These are phyloP conservation scores for Ploceus nigricollis DNA, from an alignment of 2,113 vertebrate species.

Conservation along the genomic window DNA sequence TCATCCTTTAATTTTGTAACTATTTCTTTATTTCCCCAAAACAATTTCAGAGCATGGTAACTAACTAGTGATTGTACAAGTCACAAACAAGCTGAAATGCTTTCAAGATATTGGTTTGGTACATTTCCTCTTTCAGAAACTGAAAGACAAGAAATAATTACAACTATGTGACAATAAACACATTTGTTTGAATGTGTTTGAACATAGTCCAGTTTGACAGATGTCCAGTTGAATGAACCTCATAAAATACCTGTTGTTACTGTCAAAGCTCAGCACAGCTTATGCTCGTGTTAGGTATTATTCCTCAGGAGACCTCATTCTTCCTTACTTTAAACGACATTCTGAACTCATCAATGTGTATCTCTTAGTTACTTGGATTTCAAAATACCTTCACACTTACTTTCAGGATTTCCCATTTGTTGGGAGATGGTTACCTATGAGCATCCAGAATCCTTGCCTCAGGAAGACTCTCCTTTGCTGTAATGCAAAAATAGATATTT, in stretches of 20 bases:
- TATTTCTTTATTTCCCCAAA: not conserved
- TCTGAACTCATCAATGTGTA: not conserved
- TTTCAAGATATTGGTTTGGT: not conserved
- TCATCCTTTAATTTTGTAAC: not conserved
- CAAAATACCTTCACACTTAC: not conserved
- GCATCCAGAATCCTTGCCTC: not conserved
- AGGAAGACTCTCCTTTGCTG: not conserved
- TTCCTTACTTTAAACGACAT: not conserved
- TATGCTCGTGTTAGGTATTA: rapidly evolving
- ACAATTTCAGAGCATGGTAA: not conserved
- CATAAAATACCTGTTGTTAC: not conserved
- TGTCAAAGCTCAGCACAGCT: not conserved
- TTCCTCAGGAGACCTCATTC: not conserved
- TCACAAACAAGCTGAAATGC: not conserved
- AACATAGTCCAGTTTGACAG: too few relatives aligned
- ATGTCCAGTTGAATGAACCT: not conserved
- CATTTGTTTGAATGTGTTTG: not conserved
- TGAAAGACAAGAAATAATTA: not conserved
- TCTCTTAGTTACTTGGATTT: not conserved
- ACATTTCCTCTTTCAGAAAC: not conserved
- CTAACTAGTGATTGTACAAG: not conserved
- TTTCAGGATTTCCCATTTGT: not conserved
- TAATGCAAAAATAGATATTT: not conserved
- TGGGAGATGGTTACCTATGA: not conserved
- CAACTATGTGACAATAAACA: not conserved